A percentile compares a stretch with the other conserved stretches of the same genome.
Conservation (phyloP, 2,888 invertebrate species). For the Diadegma fenestrale region DNA sequence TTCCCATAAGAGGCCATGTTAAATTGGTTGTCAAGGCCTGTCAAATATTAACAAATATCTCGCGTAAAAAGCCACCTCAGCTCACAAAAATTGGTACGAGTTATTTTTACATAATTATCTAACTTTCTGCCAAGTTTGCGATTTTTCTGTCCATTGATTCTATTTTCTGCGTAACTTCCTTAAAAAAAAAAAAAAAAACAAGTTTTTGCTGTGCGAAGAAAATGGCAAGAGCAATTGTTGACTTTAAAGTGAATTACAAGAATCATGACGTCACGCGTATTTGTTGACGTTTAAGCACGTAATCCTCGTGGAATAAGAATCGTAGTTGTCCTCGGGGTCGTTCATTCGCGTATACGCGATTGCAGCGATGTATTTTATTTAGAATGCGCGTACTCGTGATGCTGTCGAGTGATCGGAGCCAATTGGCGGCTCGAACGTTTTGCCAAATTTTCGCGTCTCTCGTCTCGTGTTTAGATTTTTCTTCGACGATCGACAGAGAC, state of each 20-base stretch:
- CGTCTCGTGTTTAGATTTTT: constrained; percentile 1
- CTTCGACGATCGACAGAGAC: constrained; percentile 24
- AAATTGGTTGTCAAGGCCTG: too few species aligned
- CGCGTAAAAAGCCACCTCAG: too few species aligned
- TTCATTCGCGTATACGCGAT: constrained; percentile 26
- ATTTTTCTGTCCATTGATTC: too few species aligned
- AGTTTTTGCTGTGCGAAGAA: too few species aligned
- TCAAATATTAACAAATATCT: too few species aligned
- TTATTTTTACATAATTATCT: too few species aligned
- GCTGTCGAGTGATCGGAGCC: constrained; percentile 41
- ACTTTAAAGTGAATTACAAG: background rate
- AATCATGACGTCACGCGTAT: constrained; percentile 5
- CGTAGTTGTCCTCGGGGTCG: constrained; percentile 31
- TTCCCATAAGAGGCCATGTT: too few species aligned
- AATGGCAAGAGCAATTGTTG: too few species aligned
- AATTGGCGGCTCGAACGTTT: constrained; percentile 50
- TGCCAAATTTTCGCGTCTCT: constrained; percentile 16
- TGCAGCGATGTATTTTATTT: constrained; percentile 1
- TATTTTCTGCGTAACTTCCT: too few species aligned
- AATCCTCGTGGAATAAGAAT: constrained; percentile 32
- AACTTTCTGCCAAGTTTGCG: too few species aligned
- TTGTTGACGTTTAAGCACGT: constrained; percentile 14
- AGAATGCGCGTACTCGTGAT: constrained; percentile 55
- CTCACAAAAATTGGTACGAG: too few species aligned
- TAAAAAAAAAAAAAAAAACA: too few species aligned